Evolutionary conservation across 2,113 vertebrate genomes (phyloP).

Genomic region (Pangasianodon hypophthalmus): DNA sequence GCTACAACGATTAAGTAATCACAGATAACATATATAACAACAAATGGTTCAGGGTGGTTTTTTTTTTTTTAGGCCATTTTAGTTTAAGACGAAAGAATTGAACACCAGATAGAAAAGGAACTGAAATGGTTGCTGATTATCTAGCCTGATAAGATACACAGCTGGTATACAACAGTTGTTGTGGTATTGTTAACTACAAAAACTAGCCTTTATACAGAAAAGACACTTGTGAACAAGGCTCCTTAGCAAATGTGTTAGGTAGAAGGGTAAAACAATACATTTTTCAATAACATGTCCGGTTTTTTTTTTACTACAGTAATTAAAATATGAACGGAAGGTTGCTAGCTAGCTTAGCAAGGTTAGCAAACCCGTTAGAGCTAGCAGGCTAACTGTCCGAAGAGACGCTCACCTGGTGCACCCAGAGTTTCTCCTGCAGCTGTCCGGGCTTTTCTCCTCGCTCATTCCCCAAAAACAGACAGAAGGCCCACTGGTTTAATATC

Average conservation of each 20-base stretch:
- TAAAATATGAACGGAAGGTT: too few relatives aligned
- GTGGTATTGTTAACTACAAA: neutral
- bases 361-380: slow-evolving; percentile 33
- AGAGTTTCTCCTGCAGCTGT: slow-evolving; percentile 79
- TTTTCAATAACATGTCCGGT: neutral
- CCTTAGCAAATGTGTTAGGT: neutral
- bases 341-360: neutral
- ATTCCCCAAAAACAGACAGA: slow-evolving; percentile 76
- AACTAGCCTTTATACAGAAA: neutral
- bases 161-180: neutral
- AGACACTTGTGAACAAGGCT: neutral
- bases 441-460: slow-evolving; percentile 80
- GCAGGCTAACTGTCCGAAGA: neutral
- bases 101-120: neutral
- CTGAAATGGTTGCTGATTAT: neutral
- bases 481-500: slow-evolving; percentile 67
- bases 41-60: neutral
- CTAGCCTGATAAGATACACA: neutral
- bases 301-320: neutral
- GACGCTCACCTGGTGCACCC: slow-evolving; percentile 77
- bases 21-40: neutral
- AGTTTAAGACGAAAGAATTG: neutral
- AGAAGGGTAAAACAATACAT: neutral
- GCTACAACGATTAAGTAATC: neutral
- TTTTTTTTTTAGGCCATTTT: neutral